Conservation (phyloP, 1,140 invertebrate species). For the Drosophila obscura region DNA sequence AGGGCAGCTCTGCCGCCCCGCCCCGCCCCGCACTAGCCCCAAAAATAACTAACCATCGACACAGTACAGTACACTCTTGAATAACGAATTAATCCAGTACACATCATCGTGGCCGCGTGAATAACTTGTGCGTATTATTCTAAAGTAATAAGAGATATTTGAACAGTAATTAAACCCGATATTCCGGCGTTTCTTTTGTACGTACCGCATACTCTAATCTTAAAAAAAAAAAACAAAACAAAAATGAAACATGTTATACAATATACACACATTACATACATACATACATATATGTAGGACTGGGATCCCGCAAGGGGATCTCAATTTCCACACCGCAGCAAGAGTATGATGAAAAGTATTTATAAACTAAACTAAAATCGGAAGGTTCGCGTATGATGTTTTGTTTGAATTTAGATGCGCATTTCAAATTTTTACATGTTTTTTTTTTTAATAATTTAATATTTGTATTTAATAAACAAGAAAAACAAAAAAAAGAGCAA, state of each 20-base stretch:
- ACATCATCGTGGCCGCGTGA: slow-evolving; percentile 12
- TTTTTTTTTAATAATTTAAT: slow-evolving; percentile 79
- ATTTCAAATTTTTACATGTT: slow-evolving; percentile 78
- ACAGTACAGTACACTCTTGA: slow-evolving; percentile 12
- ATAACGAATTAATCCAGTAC: slow-evolving; percentile 35
- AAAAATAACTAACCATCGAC: slow-evolving; percentile 29
- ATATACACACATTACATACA: background rate
- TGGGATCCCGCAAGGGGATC: slow-evolving; percentile 23
- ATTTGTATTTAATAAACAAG: slow-evolving; percentile 75
- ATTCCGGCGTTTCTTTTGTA: slow-evolving; percentile 44
- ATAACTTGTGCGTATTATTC: slow-evolving; percentile 63
- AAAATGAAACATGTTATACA: too few relatives aligned
- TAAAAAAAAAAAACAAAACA: background rate
- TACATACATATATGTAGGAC: slow-evolving; percentile 31
- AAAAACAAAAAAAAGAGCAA: slow-evolving; percentile 39
- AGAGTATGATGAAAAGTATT: slow-evolving; percentile 71
- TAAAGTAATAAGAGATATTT: slow-evolving; percentile 33
- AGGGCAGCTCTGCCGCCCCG: slow-evolving; percentile 17
- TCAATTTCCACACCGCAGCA: slow-evolving; percentile 18
- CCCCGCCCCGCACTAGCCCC: slow-evolving; percentile 13
- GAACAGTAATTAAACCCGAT: slow-evolving; percentile 9
- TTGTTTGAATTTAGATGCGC: slow-evolving; percentile 68
- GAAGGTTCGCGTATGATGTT: slow-evolving; percentile 32
- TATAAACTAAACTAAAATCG: slow-evolving; percentile 64
- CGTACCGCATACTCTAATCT: slow-evolving; percentile 8